Evolutionary conservation across 1,140 invertebrate species (phyloP).

Genomic region (Heliconius melpomene): DNA sequence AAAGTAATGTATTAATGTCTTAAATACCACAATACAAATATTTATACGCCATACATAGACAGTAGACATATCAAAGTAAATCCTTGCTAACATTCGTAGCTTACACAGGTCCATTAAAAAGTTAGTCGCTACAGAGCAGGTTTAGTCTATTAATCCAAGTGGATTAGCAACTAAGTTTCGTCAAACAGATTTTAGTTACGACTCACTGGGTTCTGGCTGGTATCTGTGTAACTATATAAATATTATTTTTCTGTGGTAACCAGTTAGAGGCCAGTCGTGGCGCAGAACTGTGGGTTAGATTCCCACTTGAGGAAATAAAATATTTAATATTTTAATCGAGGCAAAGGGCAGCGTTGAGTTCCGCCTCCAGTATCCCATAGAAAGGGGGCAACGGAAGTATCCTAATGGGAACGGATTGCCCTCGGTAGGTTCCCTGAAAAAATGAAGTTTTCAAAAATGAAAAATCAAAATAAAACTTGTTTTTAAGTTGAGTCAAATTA

Average conservation of each 20-base stretch:
- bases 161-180: constrained; percentile 6
- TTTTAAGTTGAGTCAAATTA: neutral
- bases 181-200: constrained; percentile 14
- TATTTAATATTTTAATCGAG: too few relatives aligned
- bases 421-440: too few relatives aligned
- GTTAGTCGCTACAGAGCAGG: constrained; percentile 14
- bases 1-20: neutral
- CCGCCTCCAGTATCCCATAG: too few relatives aligned
- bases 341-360: too few relatives aligned
- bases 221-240: neutral
- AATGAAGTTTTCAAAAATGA: neutral
- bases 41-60: neutral
- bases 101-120: constrained; percentile 19
- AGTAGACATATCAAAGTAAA: constrained; percentile 14
- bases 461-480: neutral
- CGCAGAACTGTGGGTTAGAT: too few relatives aligned
- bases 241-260: neutral
- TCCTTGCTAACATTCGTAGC: constrained; percentile 9
- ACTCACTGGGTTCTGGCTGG: neutral
- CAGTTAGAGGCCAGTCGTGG: too few relatives aligned
- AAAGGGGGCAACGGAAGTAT: too few relatives aligned
- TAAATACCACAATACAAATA: neutral
- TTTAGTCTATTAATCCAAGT: constrained; percentile 6
- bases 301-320: too few relatives aligned
- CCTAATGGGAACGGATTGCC: too few relatives aligned